phyloP scores from a whole-genome alignment of 53 echinoderm and acorn worm species.

The Echinarachnius parma region DNA sequence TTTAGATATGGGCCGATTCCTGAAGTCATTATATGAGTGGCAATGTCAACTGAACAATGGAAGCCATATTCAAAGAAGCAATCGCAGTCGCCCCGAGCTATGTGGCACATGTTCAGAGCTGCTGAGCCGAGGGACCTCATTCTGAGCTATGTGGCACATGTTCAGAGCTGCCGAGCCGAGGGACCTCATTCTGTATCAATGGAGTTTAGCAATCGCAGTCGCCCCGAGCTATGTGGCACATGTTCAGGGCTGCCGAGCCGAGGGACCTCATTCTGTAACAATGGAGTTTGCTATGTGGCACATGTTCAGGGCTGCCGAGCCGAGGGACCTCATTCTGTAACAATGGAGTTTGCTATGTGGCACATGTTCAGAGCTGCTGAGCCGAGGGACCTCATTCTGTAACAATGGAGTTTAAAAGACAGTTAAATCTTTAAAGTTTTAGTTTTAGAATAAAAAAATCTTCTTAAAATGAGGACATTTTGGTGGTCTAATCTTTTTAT shows the following conservation, averaged over 20 bases:
- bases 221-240: slow-evolving; percentile 83
- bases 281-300: slow-evolving; percentile 44
- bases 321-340: slow-evolving; percentile 72
- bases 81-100: slow-evolving; percentile 78
- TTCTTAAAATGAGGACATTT: too few relatives aligned
- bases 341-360: neutral
- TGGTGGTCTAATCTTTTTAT: too few relatives aligned
- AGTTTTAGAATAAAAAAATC: too few relatives aligned
- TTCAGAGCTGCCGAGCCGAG: slow-evolving; percentile 94
- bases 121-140: slow-evolving; percentile 88
- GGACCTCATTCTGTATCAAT: slow-evolving; percentile 57
- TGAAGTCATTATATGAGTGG: slow-evolving; percentile 63
- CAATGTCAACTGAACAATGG: slow-evolving; percentile 96
- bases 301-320: slow-evolving; percentile 94
- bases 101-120: slow-evolving; percentile 84
- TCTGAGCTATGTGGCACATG: slow-evolving; percentile 85
- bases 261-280: slow-evolving; percentile 65
- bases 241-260: slow-evolving; percentile 92
- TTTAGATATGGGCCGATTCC: too few relatives aligned
- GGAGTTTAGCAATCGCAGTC: slow-evolving; percentile 61
- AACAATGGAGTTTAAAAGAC: too few relatives aligned
- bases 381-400: too few relatives aligned
- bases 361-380: too few relatives aligned
- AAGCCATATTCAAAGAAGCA: slow-evolving; percentile 83
- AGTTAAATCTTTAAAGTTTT: too few relatives aligned